Evolutionary conservation across 1,140 invertebrate genomes (phyloP).

Genomic region (Scylla paramamosain): DNA sequence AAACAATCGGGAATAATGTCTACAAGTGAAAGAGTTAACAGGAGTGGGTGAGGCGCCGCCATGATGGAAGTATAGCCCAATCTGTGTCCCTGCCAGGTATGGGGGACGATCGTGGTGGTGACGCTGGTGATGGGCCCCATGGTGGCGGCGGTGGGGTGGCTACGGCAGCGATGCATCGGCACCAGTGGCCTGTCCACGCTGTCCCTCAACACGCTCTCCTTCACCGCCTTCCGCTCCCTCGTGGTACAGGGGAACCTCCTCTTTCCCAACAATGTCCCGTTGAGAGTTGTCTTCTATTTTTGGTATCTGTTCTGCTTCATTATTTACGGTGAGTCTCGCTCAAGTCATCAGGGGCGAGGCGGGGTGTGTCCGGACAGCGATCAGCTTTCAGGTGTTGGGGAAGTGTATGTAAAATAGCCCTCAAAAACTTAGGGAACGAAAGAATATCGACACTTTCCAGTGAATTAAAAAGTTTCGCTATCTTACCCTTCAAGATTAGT

Average conservation of each 20-base stretch:
- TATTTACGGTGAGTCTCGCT: conserved; percentile 32
- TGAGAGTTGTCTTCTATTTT: neutral
- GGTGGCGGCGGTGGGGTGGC: neutral
- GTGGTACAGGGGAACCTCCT: conserved; percentile 50
- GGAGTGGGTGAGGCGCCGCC: no score
- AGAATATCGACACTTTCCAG: no score
- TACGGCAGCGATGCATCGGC: neutral
- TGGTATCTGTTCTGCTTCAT: conserved; percentile 62
- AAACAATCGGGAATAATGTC: neutral
- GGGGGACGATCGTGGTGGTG: neutral
- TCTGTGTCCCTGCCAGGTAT: neutral
- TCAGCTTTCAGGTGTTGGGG: no score
- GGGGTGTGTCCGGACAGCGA: no score
- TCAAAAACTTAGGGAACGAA: no score
- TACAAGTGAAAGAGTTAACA: neutral
- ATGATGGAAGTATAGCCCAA: no score
- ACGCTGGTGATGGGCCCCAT: conserved; percentile 2
- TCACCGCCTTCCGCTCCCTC: conserved; percentile 29
- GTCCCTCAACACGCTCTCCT: neutral
- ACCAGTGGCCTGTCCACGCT: neutral
- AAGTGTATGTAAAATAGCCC: no score
- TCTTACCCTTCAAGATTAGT: no score
- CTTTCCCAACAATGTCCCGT: neutral
- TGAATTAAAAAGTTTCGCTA: no score
- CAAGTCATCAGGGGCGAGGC: neutral